phyloP scores from a whole-genome alignment of 2,797 vertebrate species.

The Allobates femoralis region DNA sequence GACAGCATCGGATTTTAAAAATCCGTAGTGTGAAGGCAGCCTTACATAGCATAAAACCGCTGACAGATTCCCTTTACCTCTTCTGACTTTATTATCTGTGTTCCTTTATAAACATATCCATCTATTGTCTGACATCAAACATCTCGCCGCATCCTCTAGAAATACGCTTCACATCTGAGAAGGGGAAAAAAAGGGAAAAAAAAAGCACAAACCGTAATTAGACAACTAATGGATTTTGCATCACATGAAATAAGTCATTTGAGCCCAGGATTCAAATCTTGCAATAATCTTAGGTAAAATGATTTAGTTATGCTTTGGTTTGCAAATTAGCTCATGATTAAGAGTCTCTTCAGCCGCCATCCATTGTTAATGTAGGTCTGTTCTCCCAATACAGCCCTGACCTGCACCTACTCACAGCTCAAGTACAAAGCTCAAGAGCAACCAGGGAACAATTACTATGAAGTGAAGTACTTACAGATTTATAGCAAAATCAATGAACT shows the following conservation, averaged over 20 bases:
- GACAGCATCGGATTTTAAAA: too few species aligned
- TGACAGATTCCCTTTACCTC: too few species aligned
- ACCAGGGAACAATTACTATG: constrained; percentile 79
- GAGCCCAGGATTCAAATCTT: constrained; percentile 80
- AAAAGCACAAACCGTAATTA: constrained; percentile 76
- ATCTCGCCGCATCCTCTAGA: background rate
- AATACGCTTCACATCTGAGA: background rate
- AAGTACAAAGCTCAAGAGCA: constrained; percentile 78
- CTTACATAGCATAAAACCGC: too few species aligned
- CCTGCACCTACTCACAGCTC: constrained; percentile 76
- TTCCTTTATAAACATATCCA: background rate
- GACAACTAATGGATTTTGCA: constrained; percentile 71
- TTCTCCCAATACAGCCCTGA: constrained; percentile 76
- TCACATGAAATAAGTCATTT: constrained; percentile 73
- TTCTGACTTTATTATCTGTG: background rate
- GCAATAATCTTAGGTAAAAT: constrained; percentile 83
- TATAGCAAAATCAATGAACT: constrained; percentile 84
- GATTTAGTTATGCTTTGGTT: constrained; percentile 82
- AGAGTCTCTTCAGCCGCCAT: constrained; percentile 77
- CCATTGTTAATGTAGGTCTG: constrained; percentile 76
- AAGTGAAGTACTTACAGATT: constrained; percentile 83
- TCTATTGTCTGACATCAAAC: constrained; percentile 55
- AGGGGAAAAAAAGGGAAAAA: constrained; percentile 18
- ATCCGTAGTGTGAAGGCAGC: too few species aligned
- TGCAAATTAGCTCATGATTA: constrained; percentile 86